Percentiles rank a stretch among this genome's conserved stretches.
Conservation (phyloP, 2,113 vertebrate genomes). For the Forbesichthys agassizii region DNA sequence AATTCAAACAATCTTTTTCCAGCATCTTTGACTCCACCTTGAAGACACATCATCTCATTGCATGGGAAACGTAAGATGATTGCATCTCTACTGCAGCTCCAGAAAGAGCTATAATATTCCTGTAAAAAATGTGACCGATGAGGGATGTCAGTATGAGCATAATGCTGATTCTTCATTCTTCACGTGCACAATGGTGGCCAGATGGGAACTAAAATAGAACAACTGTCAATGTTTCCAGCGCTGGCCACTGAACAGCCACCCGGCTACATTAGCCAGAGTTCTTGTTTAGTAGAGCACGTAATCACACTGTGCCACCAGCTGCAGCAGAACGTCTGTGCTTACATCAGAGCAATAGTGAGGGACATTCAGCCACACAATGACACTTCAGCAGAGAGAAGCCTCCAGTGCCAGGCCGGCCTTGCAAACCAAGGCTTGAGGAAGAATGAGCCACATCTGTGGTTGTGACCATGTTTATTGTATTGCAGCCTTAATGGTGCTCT, state of each 20-base stretch:
- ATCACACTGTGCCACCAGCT: slow-evolving; percentile 78
- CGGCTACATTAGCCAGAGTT: slow-evolving; percentile 68
- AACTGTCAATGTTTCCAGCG: slow-evolving; percentile 44
- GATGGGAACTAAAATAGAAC: slow-evolving; percentile 48
- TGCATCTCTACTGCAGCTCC: no score
- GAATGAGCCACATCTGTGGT: slow-evolving; percentile 15
- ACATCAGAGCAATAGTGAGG: slow-evolving; percentile 40
- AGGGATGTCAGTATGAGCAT: neutral
- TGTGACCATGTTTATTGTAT: slow-evolving; percentile 28
- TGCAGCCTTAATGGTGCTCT: slow-evolving; percentile 21
- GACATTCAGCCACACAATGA: slow-evolving; percentile 31
- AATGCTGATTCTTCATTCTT: slow-evolving; percentile 34
- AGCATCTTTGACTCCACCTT: no score
- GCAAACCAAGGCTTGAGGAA: neutral
- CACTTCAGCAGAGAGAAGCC: slow-evolving; percentile 26
- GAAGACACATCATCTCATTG: no score
- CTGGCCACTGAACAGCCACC: slow-evolving; percentile 65
- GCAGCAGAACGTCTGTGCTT: slow-evolving; percentile 67
- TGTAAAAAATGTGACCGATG: neutral
- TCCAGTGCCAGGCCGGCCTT: slow-evolving; percentile 17
- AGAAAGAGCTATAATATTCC: neutral
- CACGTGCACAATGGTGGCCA: slow-evolving; percentile 33
- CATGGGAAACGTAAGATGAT: no score
- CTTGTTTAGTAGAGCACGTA: slow-evolving; percentile 81
- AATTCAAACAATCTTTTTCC: no score